Evolutionary conservation across 2,113 vertebrate species (phyloP).

Genomic region (Psittacula cyanocephala): DNA sequence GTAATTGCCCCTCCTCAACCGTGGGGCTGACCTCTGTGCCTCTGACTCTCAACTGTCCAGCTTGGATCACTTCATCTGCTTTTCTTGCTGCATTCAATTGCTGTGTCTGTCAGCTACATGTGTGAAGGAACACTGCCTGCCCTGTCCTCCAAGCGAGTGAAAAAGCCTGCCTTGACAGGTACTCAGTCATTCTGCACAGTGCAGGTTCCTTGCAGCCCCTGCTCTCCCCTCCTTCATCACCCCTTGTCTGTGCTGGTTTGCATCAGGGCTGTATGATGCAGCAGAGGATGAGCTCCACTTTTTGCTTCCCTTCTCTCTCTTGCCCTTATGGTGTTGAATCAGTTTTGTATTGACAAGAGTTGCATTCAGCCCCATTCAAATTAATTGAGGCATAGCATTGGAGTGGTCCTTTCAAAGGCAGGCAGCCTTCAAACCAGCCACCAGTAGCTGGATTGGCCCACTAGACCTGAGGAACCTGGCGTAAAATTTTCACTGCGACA

Average conservation of each 20-base stretch:
- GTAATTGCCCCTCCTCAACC: background rate
- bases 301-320: background rate
- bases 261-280: background rate
- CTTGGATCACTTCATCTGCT: background rate
- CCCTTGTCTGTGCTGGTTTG: accelerated
- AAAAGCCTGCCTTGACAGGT: background rate
- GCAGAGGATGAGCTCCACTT: background rate
- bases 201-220: background rate
- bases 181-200: background rate
- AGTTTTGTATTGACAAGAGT: background rate
- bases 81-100: background rate
- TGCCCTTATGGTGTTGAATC: background rate
- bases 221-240: accelerated
- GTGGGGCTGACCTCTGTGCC: background rate
- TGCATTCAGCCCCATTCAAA: background rate
- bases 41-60: background rate
- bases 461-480: background rate
- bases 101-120: background rate
- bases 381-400: background rate
- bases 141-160: background rate
- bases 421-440: background rate
- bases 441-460: background rate
- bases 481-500: background rate
- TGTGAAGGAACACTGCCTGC: background rate
- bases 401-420: background rate